Percentiles rank a stretch among this genome's conserved stretches.
phyloP scores from a whole-genome alignment of 2,113 vertebrate genomes.

The Callithrix jacchus region DNA sequence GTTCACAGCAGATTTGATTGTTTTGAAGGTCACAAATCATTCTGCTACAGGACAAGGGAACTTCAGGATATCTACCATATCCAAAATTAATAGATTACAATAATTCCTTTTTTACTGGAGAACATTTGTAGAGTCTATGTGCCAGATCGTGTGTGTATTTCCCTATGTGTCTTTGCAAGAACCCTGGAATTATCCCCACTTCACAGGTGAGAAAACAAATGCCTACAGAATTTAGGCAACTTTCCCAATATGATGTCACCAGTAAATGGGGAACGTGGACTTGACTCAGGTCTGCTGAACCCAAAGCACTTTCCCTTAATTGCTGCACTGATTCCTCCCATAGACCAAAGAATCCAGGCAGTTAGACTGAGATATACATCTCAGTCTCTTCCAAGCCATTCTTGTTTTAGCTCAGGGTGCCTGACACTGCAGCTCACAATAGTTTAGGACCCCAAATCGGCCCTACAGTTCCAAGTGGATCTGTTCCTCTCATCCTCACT shows the following conservation, averaged over 20 bases:
- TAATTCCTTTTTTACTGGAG: background rate
- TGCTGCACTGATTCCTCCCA: background rate
- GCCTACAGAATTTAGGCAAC: background rate
- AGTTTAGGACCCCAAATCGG: background rate
- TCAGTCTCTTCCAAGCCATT: background rate
- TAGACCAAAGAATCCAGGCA: background rate
- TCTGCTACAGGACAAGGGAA: background rate
- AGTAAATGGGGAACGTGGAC: background rate
- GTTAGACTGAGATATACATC: background rate
- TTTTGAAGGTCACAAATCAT: background rate
- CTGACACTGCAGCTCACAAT: background rate
- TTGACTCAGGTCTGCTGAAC: background rate
- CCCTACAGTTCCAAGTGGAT: background rate
- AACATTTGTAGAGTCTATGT: background rate
- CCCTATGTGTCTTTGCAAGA: background rate
- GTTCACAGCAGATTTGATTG: background rate
- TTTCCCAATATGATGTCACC: background rate
- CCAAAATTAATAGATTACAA: background rate
- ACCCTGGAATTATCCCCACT: background rate
- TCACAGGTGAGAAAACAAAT: background rate
- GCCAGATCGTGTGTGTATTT: background rate
- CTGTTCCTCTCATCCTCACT: background rate
- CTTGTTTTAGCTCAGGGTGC: background rate
- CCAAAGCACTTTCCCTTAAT: background rate
- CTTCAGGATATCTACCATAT: background rate